Percentiles rank a stretch among this genome's conserved stretches.
Evolutionary conservation across 2,888 invertebrate species (phyloP).

Genomic region (Drosophila neutralis): DNA sequence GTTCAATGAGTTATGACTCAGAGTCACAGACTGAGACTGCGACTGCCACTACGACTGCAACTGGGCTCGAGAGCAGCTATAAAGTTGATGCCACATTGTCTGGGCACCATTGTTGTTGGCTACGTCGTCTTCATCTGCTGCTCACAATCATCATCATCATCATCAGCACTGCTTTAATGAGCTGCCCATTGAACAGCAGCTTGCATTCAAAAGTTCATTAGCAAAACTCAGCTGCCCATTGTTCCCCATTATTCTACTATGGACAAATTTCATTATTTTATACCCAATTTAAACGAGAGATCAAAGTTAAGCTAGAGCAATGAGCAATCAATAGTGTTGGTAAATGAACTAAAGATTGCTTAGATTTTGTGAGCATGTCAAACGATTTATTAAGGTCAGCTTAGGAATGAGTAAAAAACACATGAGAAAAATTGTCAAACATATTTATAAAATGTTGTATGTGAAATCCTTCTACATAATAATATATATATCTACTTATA

Average conservation of each 20-base stretch:
- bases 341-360: background rate
- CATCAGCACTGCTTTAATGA: conserved; percentile 54
- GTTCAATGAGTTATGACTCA: conserved; percentile 76
- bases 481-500: no score
- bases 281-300: background rate
- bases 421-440: no score
- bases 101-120: conserved; percentile 5
- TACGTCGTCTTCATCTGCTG: background rate
- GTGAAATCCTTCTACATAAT: background rate
- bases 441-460: no score
- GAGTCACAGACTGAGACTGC: conserved; percentile 1
- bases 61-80: background rate
- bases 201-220: conserved; percentile 65
- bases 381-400: no score
- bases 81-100: conserved; percentile 6
- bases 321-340: background rate
- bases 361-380: background rate
- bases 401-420: no score
- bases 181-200: conserved; percentile 50
- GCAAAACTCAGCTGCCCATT: conserved; percentile 32
- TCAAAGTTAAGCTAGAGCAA: background rate
- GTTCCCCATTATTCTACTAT: conserved; percentile 34
- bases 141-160: background rate
- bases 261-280: conserved; percentile 25
- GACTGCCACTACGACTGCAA: conserved; percentile 7